A percentile compares a stretch with the other conserved stretches of the same genome.
These are phyloP conservation scores for Intellagama lesueurii DNA, from an alignment of 2,797 vertebrate genomes.

Conservation along the genomic window DNA sequence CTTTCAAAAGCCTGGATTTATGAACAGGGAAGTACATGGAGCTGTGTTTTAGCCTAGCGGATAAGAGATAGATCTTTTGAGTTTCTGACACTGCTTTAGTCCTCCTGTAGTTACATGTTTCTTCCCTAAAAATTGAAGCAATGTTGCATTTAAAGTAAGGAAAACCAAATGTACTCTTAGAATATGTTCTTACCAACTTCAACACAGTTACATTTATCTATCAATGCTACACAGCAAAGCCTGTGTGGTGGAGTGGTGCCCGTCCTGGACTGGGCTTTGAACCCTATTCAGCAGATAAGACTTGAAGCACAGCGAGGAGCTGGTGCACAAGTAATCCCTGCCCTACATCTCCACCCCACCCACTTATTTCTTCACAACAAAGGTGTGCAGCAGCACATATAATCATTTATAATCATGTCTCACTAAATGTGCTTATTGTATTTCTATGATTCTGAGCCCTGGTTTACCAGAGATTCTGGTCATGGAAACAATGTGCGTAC, in stretches of 20 bases:
- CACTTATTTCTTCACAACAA: too few species aligned
- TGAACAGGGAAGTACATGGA: conserved; percentile 36
- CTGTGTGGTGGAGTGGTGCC: neutral
- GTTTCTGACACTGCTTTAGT: conserved; percentile 22
- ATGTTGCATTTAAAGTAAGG: conserved; percentile 23
- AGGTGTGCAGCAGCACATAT: too few species aligned
- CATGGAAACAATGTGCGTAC: too few species aligned
- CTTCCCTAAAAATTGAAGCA: conserved; percentile 23
- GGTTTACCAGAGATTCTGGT: too few species aligned
- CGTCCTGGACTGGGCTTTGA: neutral
- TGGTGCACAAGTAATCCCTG: too few species aligned
- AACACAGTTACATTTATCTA: neutral
- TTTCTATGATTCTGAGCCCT: too few species aligned
- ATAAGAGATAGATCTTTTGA: conserved; percentile 30
- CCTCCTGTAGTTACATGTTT: conserved; percentile 5
- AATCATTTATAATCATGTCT: too few species aligned
- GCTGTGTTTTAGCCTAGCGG: neutral
- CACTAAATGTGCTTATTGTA: too few species aligned
- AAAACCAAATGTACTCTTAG: conserved; percentile 4
- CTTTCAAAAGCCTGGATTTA: conserved; percentile 62
- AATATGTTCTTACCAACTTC: neutral
- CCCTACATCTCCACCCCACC: too few species aligned
- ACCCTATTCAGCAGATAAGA: too few species aligned
- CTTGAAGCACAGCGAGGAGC: too few species aligned
- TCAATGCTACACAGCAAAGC: neutral